Evolutionary conservation across 2,113 vertebrate genomes (phyloP).

Genomic region (Scartelaos histophorus): DNA sequence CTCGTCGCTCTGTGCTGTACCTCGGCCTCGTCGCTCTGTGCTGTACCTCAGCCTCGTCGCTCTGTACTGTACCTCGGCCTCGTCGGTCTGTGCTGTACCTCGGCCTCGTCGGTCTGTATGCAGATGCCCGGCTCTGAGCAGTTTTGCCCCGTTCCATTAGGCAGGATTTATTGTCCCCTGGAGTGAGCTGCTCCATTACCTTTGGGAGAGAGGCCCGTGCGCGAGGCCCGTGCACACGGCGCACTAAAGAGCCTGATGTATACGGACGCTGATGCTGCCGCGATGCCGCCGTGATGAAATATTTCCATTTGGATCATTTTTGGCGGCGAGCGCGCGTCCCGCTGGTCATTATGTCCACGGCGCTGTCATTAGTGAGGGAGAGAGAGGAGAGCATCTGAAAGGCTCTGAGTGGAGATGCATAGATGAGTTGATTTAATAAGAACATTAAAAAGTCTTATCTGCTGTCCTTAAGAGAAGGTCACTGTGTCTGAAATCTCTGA

Average conservation of each 20-base stretch:
- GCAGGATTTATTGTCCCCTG: conserved; percentile 70
- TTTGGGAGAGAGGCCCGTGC: conserved; percentile 53
- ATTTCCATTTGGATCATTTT: conserved; percentile 25
- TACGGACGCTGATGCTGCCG: conserved; percentile 37
- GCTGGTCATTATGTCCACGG: conserved; percentile 60
- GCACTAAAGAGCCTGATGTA: conserved; percentile 35
- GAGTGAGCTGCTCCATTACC: conserved; percentile 71
- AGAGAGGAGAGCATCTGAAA: conserved; percentile 52
- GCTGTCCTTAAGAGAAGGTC: conserved; percentile 77
- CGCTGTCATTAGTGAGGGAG: conserved; percentile 63
- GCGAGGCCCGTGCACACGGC: conserved; percentile 22
- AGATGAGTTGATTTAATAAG: conserved; percentile 77
- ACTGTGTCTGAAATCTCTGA: conserved; percentile 74
- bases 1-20: no score
- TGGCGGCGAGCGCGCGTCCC: conserved; percentile 34
- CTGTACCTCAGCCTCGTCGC: no score
- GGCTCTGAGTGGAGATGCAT: conserved; percentile 52
- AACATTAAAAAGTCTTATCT: conserved; percentile 76
- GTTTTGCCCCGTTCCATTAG: conserved; percentile 72
- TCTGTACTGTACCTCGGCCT: no score
- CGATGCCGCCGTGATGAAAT: conserved; percentile 29
- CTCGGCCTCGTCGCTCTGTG: no score
- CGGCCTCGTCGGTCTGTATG: conserved; percentile 47
- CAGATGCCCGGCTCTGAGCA: conserved; percentile 58
- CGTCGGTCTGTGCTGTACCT: conserved; percentile 33